These are phyloP conservation scores for Hirundichthys speculiger DNA, from an alignment of 2,113 vertebrate genomes.

Conservation along the genomic window DNA sequence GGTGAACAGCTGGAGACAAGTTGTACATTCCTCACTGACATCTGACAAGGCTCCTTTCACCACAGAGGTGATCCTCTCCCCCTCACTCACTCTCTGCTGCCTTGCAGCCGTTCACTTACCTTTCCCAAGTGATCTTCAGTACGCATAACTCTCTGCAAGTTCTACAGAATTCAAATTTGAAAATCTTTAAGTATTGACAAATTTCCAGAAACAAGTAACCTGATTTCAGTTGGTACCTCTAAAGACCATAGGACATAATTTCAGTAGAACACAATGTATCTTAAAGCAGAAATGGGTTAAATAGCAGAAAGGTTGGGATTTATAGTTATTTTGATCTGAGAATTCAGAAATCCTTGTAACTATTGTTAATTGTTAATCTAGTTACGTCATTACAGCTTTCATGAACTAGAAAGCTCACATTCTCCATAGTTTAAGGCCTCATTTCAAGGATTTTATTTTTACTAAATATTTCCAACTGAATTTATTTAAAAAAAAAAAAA, in stretches of 20 bases:
- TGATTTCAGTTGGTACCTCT: neutral
- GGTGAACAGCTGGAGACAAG: slow-evolving; percentile 67
- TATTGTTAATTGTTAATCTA: no score
- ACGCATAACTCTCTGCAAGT: neutral
- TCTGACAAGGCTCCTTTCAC: slow-evolving; percentile 59
- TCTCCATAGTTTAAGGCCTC: no score
- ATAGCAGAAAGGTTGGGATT: no score
- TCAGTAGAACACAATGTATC: neutral
- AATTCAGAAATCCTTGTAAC: no score
- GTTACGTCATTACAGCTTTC: no score
- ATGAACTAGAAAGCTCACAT: no score
- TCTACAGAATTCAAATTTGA: neutral
- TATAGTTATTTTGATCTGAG: no score
- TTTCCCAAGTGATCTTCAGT: neutral
- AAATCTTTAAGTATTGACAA: neutral
- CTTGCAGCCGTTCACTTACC: slow-evolving; percentile 1
- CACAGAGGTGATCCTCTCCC: slow-evolving; percentile 33
- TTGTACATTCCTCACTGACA: slow-evolving; percentile 68
- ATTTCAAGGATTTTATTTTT: no score
- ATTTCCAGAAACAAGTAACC: neutral
- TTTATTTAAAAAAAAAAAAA: no score
- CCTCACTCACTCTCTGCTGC: slow-evolving; percentile 5
- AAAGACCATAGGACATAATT: neutral
- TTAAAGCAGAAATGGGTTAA: neutral
- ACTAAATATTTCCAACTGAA: no score